Evolutionary conservation across 2,888 invertebrate species (phyloP), one percentile per base, ranked within the genome.

Genomic region (Oscheius sp.): DNA sequence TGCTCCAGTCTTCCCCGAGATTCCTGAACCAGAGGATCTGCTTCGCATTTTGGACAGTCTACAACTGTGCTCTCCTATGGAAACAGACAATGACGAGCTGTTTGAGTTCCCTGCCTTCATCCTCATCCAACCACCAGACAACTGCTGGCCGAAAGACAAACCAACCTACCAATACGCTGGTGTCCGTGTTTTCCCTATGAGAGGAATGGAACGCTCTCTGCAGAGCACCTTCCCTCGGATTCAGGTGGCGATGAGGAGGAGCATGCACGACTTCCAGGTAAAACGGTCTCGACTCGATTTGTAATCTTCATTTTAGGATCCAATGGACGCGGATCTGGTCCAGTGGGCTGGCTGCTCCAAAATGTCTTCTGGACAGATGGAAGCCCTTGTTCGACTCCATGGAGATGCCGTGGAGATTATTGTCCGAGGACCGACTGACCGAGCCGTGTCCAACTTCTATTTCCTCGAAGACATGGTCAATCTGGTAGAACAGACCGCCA

Each of bases 61-160:
- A 74, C 93, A 93, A 87, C 89, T 87, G 21, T 87, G 87, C 74
- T 83, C 86, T 32, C 83, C 86, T 0, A 71, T 82, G 33, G 84
- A 84, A 60, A 84, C 92, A 11, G 62, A 78, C 92, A 77, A 76
- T 10, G 70, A 74, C 37, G 78, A 76, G 9, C 72, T 79, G 13
- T 94, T 93, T 88, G 94, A 94, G 90, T 93, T 94, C 87, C 93
- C 94, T 0, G 92, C 93, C 84, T 92, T 93, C 87, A 91, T 91
- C 78, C 73, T 84, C 63, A 78, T 80, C 51, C 81, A 83, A 29
- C 81, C 88, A 11, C 89, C 89, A 29, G 75, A 79, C 1, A 75
- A 77, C 35, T 70, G 78, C 42, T 82, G 82, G 82, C 70, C 74
- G 32, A 78, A 80, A 60, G 79, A 81, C 55, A 76, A 82, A 10